Evolutionary conservation across 2,888 invertebrate genomes (phyloP).

Genomic region (Geotrupes spiniger): DNA sequence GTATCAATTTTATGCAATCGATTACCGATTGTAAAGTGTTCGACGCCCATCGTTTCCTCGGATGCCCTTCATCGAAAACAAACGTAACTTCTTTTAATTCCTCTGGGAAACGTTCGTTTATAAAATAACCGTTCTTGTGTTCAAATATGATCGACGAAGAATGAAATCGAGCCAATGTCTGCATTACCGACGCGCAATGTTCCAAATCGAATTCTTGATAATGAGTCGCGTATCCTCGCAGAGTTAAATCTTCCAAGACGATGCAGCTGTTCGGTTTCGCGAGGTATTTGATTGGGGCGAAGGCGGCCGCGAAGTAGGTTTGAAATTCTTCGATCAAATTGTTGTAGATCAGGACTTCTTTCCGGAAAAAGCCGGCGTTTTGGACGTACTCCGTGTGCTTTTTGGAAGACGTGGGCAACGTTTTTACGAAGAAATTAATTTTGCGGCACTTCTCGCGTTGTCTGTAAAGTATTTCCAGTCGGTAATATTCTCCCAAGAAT

Average conservation of each 20-base stretch:
- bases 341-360: slow-evolving; percentile 29
- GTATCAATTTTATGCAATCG: slow-evolving; percentile 31
- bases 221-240: slow-evolving; percentile 39
- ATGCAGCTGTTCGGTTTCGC: slow-evolving; percentile 49
- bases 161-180: slow-evolving; percentile 54
- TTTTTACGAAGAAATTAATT: slow-evolving; percentile 57
- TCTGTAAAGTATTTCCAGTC: slow-evolving; percentile 35
- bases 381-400: slow-evolving; percentile 51
- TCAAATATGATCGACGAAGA: slow-evolving; percentile 56
- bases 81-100: slow-evolving; percentile 36
- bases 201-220: slow-evolving; percentile 43
- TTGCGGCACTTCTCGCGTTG: slow-evolving; percentile 11
- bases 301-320: slow-evolving; percentile 20
- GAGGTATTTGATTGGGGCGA: slow-evolving; percentile 44
- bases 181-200: slow-evolving; percentile 50
- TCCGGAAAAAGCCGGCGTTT: slow-evolving; percentile 49
- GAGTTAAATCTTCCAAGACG: slow-evolving; percentile 52
- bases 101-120: slow-evolving; percentile 34
- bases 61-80: slow-evolving; percentile 37
- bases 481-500: slow-evolving; percentile 51
- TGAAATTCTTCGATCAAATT: slow-evolving; percentile 25
- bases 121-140: slow-evolving; percentile 38
- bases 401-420: slow-evolving; percentile 52
- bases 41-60: slow-evolving; percentile 38
- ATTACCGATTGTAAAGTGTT: slow-evolving; percentile 30